Conservation (phyloP, 2,888 invertebrate species). For the Xylocampa areola region DNA sequence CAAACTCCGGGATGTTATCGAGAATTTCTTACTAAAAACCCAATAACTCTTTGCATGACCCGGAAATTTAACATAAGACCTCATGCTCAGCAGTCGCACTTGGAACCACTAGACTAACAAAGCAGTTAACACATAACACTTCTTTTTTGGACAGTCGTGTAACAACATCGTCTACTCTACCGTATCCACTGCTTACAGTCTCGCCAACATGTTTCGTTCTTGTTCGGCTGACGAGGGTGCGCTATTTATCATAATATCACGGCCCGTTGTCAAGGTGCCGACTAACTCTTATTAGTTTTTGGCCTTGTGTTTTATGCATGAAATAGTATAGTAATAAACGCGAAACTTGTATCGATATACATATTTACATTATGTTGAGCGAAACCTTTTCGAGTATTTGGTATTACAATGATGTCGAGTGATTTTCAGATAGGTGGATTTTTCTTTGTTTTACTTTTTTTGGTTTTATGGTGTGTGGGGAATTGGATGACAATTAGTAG, state of each 20-base stretch:
- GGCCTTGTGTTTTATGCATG: slow-evolving; percentile 83
- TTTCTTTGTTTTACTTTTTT: neutral
- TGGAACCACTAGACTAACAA: too few relatives aligned
- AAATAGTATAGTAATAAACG: slow-evolving; percentile 70
- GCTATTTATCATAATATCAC: slow-evolving; percentile 87
- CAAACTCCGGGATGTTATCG: too few relatives aligned
- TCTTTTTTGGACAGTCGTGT: too few relatives aligned
- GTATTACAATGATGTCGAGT: slow-evolving; percentile 42
- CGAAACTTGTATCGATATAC: slow-evolving; percentile 63
- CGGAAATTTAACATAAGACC: too few relatives aligned
- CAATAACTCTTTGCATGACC: too few relatives aligned
- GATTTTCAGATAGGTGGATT: slow-evolving; percentile 16
- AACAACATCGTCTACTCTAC: slow-evolving; percentile 14
- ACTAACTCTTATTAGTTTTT: slow-evolving; percentile 82
- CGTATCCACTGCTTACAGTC: slow-evolving; percentile 39
- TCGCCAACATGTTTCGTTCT: slow-evolving; percentile 29
- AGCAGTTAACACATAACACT: too few relatives aligned
- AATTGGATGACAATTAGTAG: neutral
- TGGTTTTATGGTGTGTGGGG: neutral
- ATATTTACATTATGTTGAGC: slow-evolving; percentile 48
- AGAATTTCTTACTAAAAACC: too few relatives aligned
- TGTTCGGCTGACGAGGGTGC: slow-evolving; percentile 78
- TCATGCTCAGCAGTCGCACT: too few relatives aligned
- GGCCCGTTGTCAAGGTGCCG: slow-evolving; percentile 74
- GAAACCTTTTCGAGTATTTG: slow-evolving; percentile 37